Base-by-base conservation (phyloP, 2,888 invertebrate genomes). In the Synanthedon formicaeformis region DNA sequence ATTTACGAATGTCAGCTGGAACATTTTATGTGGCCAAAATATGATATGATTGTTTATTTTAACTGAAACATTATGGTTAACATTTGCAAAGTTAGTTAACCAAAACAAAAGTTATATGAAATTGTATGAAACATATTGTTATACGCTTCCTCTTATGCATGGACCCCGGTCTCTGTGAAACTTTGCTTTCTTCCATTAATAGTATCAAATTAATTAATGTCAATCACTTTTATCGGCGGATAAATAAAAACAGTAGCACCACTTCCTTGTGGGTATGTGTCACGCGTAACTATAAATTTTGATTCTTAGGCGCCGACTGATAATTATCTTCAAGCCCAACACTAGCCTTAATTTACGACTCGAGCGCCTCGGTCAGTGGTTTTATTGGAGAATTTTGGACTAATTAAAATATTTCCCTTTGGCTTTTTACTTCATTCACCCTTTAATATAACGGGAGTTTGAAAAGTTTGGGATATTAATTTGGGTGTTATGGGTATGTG, bases 141-240 rank as follows among this genome's bases (percentile, higher is more conserved):
- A 41, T 45, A 45, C 65, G 69, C 68, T 61, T 16, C 50, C 60
- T 55, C 66, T 58, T 56, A 40, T 58, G 50, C 53, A 54, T 56
- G 48, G 12, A 23, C 23, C 11, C 13, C 16, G 12, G 53, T 16
- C 52, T 48, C 13, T 53, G 50, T 52, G 40, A 57, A 52, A 52
- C 55, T 58, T 60, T 64, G 61, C 60, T 58, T 57, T 64, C 60
- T 59, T 61, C 71, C 69, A 71, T 73, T 71, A 73, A 71, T 55
- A 59, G 60, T 55, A 64, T 71, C 60, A 69, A 76, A 77, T 79
- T 71, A 78, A 78, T 75, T 71, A 78, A 78, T 75, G 81, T 81
- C 81, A 81, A 78, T 83, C 78, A 80, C 65, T 76, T 84, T 83
- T 82, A 83, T 78, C 74, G 72, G 71, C 68, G 73, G 77, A 77